Base-by-base conservation (phyloP, 2,113 vertebrate species). In the Catharus bicknelli region DNA sequence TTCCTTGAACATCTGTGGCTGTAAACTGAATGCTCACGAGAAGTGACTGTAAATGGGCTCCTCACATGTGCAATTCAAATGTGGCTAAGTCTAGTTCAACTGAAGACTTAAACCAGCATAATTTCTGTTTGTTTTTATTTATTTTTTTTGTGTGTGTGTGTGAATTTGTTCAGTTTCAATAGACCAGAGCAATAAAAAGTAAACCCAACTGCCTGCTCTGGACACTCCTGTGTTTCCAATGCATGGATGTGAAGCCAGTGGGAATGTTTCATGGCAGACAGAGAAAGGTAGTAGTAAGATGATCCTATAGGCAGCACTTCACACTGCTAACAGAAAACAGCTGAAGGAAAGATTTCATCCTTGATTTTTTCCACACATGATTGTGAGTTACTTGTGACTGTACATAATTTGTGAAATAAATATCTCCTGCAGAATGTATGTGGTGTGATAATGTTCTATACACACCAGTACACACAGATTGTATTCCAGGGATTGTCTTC, bases 21-120 rank as follows among this genome's bases (percentile, higher is more conserved):
- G 55, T 85, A 85, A 93, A 87, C 54, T 19, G 55, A 90, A 80
- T 53, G 70, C 75, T 87, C 82, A 85, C 9, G 22, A 94, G 74
- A 93, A 95, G 81, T 87, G 90, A 94, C 89, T 94, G 22, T 87
- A 94, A 95, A 96, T 93, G 93, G 82, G 58, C 75, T 88, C 38
- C 83, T 91, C 82, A 85, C 75, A 95, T 93, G 78, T 88, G 72
- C 68, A 90, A 54, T 94, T 92, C 88, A 89, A 79, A 95, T 73
- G 50, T 84, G 45, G 30, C 45, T 68, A 74, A 82, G 78, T 50
- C 69, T 88, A 85, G 74, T 87, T 76, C 77, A 61, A 26, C 2
- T 54, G 84, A 87, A 85, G 74, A 76, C 68, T 84, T 79, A 82
- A 94, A 76, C 45, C 34, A 84, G 38, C 42, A 55, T 30, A 29